Conservation (phyloP, 1,140 invertebrate genomes). For the Drosophila ananassae region DNA sequence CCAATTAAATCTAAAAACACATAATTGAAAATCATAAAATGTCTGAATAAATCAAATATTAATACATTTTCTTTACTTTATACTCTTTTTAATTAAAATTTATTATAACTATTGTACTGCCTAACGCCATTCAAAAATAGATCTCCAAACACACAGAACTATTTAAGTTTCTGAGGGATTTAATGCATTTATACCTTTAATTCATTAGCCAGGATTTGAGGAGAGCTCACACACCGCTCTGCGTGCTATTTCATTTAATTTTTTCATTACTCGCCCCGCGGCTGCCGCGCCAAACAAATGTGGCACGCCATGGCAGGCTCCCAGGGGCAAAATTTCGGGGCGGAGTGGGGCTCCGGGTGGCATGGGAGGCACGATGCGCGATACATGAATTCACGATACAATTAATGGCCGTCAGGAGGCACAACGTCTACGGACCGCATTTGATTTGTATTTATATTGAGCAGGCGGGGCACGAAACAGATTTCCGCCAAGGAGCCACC, state of each 20-base stretch:
- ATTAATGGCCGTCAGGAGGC: slow-evolving; percentile 63
- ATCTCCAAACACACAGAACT: too few species aligned
- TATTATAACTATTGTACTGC: too few species aligned
- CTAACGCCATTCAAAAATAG: slow-evolving; percentile 1
- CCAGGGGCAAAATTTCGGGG: slow-evolving; percentile 15
- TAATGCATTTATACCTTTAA: slow-evolving; percentile 41
- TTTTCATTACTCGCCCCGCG: slow-evolving; percentile 60
- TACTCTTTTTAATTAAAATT: too few species aligned
- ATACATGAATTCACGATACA: slow-evolving; percentile 57
- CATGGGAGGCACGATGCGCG: slow-evolving; percentile 19
- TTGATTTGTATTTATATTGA: slow-evolving; percentile 74
- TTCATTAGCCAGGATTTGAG: slow-evolving; percentile 38
- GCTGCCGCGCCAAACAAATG: slow-evolving; percentile 45
- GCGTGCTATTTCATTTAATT: slow-evolving; percentile 74
- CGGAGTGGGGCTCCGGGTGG: slow-evolving; percentile 13
- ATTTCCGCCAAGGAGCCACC: slow-evolving; percentile 48
- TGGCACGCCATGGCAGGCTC: slow-evolving; percentile 50
- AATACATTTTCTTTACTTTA: too few species aligned
- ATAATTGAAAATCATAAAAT: too few species aligned
- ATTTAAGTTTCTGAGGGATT: background rate
- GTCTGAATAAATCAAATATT: too few species aligned
- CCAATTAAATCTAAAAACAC: too few species aligned
- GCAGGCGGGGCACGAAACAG: slow-evolving; percentile 50
- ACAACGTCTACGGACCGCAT: slow-evolving; percentile 23
- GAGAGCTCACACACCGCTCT: slow-evolving; percentile 19